Percentiles rank a stretch among this genome's conserved stretches.
phyloP scores from a whole-genome alignment of 1,140 invertebrate genomes.

The Tetranychus cinnabarinus region DNA sequence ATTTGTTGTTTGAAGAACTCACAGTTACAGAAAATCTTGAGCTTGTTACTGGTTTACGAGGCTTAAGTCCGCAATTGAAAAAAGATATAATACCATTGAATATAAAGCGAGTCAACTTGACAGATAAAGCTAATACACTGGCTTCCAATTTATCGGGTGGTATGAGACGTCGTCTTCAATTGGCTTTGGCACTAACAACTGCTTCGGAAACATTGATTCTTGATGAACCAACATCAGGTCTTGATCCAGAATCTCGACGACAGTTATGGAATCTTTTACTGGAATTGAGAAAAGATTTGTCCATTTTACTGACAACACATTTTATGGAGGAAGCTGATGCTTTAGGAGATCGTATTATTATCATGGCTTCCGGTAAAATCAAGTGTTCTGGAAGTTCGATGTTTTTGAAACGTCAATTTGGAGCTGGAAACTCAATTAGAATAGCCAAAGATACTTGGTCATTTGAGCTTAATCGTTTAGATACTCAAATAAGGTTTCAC shows the following conservation, averaged over 20 bases:
- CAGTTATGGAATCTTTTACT: slow-evolving; percentile 33
- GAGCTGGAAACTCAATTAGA: slow-evolving; percentile 13
- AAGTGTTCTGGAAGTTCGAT: slow-evolving; percentile 27
- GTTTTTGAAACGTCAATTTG: slow-evolving; percentile 28
- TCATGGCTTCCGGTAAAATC: slow-evolving; percentile 28
- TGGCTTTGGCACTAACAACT: slow-evolving; percentile 59
- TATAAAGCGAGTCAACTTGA: slow-evolving; percentile 26
- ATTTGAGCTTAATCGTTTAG: background rate
- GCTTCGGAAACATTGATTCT: slow-evolving; percentile 16
- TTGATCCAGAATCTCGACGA: slow-evolving; percentile 31
- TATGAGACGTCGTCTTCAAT: slow-evolving; percentile 59
- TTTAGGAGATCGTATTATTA: slow-evolving; percentile 30
- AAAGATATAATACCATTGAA: slow-evolving; percentile 21
- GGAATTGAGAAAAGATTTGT: slow-evolving; percentile 23
- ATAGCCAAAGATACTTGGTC: slow-evolving; percentile 7
- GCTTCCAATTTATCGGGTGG: slow-evolving; percentile 55
- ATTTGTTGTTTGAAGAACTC: slow-evolving; percentile 23
- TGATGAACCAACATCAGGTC: slow-evolving; percentile 20
- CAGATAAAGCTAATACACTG: slow-evolving; percentile 33
- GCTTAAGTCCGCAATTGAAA: slow-evolving; percentile 29
- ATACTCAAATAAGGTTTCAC: background rate
- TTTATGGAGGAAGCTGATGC: slow-evolving; percentile 92
- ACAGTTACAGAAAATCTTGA: slow-evolving; percentile 17
- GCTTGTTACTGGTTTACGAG: slow-evolving; percentile 27
- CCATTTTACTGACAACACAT: slow-evolving; percentile 80